Evolutionary conservation across 2,797 vertebrate species (phyloP).

Genomic region (Rhinoraja longicauda): DNA sequence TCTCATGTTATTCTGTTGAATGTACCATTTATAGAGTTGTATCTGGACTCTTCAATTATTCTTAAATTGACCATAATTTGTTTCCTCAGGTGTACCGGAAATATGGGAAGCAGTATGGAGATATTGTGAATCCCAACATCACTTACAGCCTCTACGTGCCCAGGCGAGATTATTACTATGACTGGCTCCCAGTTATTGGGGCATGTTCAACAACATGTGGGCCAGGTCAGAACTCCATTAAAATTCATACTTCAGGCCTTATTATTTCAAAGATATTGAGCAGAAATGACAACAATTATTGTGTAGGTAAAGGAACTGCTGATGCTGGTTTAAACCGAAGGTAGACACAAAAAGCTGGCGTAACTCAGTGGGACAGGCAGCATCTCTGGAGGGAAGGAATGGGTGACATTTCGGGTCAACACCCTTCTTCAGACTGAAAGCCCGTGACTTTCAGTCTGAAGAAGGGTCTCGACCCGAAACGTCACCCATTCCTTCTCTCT

Average conservation of each 20-base stretch:
- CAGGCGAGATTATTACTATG: conserved; percentile 46
- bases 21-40: neutral
- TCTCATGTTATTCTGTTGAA: neutral
- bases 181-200: conserved; percentile 60
- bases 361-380: no score
- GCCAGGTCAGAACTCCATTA: conserved; percentile 62
- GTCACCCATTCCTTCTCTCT: no score
- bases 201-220: conserved; percentile 84
- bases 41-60: neutral
- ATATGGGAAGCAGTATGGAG: conserved; percentile 78
- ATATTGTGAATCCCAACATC: conserved; percentile 76
- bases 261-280: neutral
- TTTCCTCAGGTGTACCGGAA: conserved; percentile 75
- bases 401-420: no score
- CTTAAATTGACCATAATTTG: neutral
- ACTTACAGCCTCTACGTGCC: conserved; percentile 72
- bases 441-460: no score
- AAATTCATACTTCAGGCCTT: neutral
- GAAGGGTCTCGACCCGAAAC: no score
- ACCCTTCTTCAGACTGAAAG: no score
- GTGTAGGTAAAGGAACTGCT: no score
- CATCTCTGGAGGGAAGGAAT: no score
- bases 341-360: no score
- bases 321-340: no score
- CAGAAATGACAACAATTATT: no score